phyloP scores from a whole-genome alignment of 2,888 invertebrate species.

The Bugula neritina region DNA sequence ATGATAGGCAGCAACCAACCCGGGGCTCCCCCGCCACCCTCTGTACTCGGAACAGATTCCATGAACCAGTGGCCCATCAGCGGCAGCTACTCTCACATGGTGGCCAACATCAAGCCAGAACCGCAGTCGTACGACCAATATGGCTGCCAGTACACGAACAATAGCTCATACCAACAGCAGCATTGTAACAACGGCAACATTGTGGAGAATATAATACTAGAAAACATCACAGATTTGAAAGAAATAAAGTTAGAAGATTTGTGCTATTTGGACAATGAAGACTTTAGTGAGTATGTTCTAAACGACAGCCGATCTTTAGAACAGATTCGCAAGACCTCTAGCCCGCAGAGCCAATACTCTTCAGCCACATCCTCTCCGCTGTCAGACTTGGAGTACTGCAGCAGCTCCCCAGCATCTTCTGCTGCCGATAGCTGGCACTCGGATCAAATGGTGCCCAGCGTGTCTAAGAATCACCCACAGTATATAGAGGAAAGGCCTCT shows the following conservation, averaged over 20 bases:
- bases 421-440: constrained; percentile 14
- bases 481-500: constrained; percentile 5
- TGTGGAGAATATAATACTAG: not conserved
- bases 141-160: constrained; percentile 15
- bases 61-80: not conserved
- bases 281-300: not conserved
- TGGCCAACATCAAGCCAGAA: constrained; percentile 24
- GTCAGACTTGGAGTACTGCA: constrained; percentile 18
- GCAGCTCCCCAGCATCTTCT: constrained; percentile 19
- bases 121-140: constrained; percentile 15
- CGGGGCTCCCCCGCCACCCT: not conserved
- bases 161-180: not conserved
- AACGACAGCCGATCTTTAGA: not conserved
- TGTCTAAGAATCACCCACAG: not conserved
- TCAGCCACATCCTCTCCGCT: constrained; percentile 1
- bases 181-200: not conserved
- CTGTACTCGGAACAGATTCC: not conserved
- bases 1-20: constrained; percentile 9
- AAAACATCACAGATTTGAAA: constrained; percentile 19
- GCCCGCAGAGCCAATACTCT: constrained; percentile 11
- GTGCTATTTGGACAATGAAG: constrained; percentile 21
- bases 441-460: constrained; percentile 13
- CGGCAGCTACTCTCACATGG: constrained; percentile 8
- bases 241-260: constrained; percentile 17
- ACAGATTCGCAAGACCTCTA: not conserved